A percentile compares a stretch with the other conserved stretches of the same genome.
phyloP scores from a whole-genome alignment of 1,140 invertebrate species.

The Zaprionus ornatus region DNA sequence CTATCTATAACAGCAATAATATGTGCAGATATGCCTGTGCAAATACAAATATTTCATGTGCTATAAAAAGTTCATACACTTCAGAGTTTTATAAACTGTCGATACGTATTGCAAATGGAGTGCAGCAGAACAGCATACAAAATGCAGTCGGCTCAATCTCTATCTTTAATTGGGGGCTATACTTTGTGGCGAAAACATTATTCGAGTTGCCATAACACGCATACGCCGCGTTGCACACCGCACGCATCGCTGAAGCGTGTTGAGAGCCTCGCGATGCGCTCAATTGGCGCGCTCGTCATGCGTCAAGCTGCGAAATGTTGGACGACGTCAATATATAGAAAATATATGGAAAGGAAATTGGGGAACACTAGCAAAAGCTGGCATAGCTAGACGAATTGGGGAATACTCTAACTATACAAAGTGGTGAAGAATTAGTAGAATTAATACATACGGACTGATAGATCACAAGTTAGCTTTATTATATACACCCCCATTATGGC shows the following conservation, averaged over 20 bases:
- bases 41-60: too few relatives aligned
- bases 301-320: slow-evolving; percentile 51
- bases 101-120: too few relatives aligned
- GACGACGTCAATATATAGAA: slow-evolving; percentile 53
- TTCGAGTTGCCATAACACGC: slow-evolving; percentile 68
- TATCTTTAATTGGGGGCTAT: too few relatives aligned
- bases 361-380: background rate
- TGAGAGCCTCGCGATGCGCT: slow-evolving; percentile 69
- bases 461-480: too few relatives aligned
- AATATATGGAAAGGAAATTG: slow-evolving; percentile 5
- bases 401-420: background rate
- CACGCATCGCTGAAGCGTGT: slow-evolving; percentile 77
- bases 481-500: too few relatives aligned
- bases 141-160: too few relatives aligned
- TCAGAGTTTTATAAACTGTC: too few relatives aligned
- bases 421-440: too few relatives aligned
- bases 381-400: slow-evolving; percentile 8
- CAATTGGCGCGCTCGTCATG: slow-evolving; percentile 72
- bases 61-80: too few relatives aligned
- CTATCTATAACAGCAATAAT: too few relatives aligned
- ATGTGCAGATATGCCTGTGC: too few relatives aligned
- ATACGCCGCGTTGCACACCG: slow-evolving; percentile 68
- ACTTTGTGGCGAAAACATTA: slow-evolving; percentile 35
- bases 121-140: too few relatives aligned
- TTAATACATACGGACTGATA: background rate